These are phyloP conservation scores for Vulpes ferrilata DNA, from an alignment of 2,113 vertebrate genomes.

Conservation along the genomic window DNA sequence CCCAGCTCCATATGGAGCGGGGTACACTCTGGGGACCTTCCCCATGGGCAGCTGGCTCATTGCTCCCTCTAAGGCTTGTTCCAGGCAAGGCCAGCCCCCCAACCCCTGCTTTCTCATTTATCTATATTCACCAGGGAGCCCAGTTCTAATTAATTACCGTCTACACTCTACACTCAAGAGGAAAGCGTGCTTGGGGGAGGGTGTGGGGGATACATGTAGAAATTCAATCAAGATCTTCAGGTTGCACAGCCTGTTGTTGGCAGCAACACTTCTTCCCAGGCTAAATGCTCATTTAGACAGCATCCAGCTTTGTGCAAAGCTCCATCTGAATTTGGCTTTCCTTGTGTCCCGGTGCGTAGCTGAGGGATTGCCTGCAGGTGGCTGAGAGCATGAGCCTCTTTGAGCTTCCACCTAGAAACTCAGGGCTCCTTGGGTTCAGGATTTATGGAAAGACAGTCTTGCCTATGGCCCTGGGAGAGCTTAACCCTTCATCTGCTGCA, in stretches of 20 bases:
- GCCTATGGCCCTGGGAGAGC: background rate
- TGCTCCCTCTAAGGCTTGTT: slow-evolving; percentile 20
- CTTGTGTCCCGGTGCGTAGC: background rate
- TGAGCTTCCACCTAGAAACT: background rate
- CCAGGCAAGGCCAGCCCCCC: slow-evolving; percentile 64
- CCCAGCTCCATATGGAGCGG: background rate
- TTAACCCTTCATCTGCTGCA: background rate
- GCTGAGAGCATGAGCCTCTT: background rate
- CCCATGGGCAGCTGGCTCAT: background rate
- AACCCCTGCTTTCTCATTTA: slow-evolving; percentile 78
- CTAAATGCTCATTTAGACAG: slow-evolving; percentile 10
- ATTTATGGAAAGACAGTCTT: background rate
- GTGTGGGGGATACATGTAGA: slow-evolving; percentile 76
- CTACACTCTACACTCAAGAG: slow-evolving; percentile 80
- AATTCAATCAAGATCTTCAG: slow-evolving; percentile 84
- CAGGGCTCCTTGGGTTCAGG: background rate
- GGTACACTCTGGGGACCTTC: background rate
- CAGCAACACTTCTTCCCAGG: slow-evolving; percentile 67
- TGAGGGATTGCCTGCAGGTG: background rate
- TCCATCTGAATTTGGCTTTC: background rate
- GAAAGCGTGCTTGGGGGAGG: slow-evolving; percentile 75
- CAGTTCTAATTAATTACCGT: slow-evolving; percentile 88
- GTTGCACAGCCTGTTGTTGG: slow-evolving; percentile 71
- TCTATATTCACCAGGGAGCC: slow-evolving; percentile 73
- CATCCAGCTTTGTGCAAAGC: slow-evolving; percentile 42